A percentile compares a stretch with the other conserved stretches of the same genome.
These are phyloP conservation scores for Tringa solitaria DNA, from an alignment of 2,113 vertebrate species.

Conservation along the genomic window DNA sequence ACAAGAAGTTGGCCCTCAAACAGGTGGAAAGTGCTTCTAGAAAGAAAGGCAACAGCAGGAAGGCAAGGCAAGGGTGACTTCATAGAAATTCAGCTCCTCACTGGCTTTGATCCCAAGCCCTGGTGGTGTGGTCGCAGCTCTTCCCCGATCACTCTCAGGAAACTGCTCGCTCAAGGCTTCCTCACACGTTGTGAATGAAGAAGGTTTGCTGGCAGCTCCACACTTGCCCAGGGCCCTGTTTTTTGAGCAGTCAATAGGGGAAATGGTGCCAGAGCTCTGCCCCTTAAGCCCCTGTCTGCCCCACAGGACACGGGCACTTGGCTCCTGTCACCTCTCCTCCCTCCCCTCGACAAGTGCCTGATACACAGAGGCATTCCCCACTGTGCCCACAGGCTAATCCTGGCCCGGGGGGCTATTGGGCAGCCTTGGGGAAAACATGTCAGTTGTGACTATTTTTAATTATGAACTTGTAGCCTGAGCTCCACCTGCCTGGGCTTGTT, in stretches of 20 bases:
- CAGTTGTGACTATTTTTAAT: not conserved
- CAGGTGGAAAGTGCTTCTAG: not conserved
- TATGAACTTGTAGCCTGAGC: not conserved
- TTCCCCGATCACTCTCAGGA: not conserved
- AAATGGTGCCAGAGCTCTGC: not conserved
- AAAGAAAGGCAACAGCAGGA: not conserved
- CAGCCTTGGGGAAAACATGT: not conserved
- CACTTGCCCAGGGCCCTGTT: not conserved
- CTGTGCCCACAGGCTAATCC: not conserved
- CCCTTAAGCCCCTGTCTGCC: not conserved
- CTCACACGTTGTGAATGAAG: not conserved
- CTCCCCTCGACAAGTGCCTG: not conserved
- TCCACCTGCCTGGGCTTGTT: not conserved
- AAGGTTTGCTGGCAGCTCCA: not conserved
- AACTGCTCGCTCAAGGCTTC: not conserved
- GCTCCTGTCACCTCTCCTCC: not conserved
- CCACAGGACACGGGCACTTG: not conserved
- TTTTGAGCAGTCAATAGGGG: not conserved
- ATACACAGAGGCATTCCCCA: not conserved
- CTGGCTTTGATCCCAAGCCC: not conserved
- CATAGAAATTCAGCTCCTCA: not conserved
- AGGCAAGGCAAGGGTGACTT: not conserved
- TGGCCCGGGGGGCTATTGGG: not conserved
- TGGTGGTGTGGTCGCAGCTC: not conserved
- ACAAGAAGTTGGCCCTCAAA: not conserved